These are phyloP conservation scores for Tortricodes alternella DNA, from an alignment of 2,888 invertebrate genomes.

Conservation along the genomic window DNA sequence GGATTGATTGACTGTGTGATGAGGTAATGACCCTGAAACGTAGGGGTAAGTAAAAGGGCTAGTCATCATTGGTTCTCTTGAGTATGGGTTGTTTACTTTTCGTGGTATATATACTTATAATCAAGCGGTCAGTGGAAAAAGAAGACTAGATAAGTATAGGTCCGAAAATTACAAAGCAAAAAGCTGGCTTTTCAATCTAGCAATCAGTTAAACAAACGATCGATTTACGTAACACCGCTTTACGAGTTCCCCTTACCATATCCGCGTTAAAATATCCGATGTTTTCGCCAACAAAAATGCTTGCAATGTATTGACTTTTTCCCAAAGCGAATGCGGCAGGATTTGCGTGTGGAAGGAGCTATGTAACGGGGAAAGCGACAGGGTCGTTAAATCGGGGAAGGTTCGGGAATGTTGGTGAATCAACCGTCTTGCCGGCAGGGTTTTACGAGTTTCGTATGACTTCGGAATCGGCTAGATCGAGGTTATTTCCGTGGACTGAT, in stretches of 20 bases:
- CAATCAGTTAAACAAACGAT: constrained; percentile 73
- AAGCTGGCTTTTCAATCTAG: constrained; percentile 64
- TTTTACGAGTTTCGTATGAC: constrained; percentile 76
- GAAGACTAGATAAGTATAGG: constrained; percentile 38
- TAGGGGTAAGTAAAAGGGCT: background rate
- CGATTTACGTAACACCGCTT: constrained; percentile 66
- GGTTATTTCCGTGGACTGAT: constrained; percentile 67
- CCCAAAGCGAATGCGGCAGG: constrained; percentile 53
- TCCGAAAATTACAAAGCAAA: constrained; percentile 59
- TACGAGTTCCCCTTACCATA: constrained; percentile 56
- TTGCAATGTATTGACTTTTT: constrained; percentile 62
- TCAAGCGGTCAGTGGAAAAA: background rate
- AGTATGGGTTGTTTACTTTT: background rate
- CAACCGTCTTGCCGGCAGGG: constrained; percentile 54
- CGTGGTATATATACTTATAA: background rate
- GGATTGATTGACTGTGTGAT: constrained; percentile 24
- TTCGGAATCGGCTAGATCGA: constrained; percentile 58
- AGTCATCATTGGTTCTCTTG: background rate
- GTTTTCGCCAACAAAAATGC: constrained; percentile 57
- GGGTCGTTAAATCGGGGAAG: constrained; percentile 67
- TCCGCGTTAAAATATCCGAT: constrained; percentile 50
- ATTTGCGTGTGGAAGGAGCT: constrained; percentile 69
- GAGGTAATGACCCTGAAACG: constrained; percentile 13
- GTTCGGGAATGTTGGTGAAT: constrained; percentile 57
- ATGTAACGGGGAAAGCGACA: constrained; percentile 68